These are phyloP conservation scores for Isichthys henryi DNA, from an alignment of 2,113 vertebrate genomes.

Conservation along the genomic window DNA sequence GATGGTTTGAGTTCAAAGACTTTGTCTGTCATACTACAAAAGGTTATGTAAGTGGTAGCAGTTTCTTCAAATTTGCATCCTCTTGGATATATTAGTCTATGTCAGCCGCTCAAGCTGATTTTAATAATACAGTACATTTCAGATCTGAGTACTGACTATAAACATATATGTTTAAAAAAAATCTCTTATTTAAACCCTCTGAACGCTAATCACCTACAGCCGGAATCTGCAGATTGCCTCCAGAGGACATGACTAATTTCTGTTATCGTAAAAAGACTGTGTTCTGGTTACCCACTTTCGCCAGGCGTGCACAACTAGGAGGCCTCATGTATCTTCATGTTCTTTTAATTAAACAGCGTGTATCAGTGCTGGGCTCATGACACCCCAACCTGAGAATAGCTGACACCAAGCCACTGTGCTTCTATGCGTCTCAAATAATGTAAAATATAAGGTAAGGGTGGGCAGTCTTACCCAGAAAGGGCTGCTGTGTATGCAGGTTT, in stretches of 20 bases:
- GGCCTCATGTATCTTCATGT: not conserved
- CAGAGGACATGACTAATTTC: not conserved
- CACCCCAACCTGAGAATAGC: not conserved
- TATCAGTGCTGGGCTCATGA: not conserved
- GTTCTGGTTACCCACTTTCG: not conserved
- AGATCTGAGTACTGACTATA: not conserved
- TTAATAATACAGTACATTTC: not conserved
- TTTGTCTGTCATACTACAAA: not conserved
- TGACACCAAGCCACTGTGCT: not conserved
- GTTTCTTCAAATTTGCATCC: not conserved
- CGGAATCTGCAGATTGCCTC: not conserved
- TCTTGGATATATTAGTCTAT: not conserved
- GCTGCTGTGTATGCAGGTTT: too few species aligned
- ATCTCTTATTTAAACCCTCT: not conserved
- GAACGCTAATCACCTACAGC: not conserved
- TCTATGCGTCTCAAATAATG: not conserved
- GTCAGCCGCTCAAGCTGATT: not conserved
- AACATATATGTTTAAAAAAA: not conserved
- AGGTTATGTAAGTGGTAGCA: not conserved
- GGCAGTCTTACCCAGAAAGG: too few species aligned
- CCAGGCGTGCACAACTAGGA: not conserved
- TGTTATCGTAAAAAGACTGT: constrained; percentile 5
- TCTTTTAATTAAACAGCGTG: not conserved
- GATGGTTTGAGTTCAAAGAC: not conserved
- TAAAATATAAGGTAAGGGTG: not conserved